A percentile compares a stretch with the other conserved stretches of the same genome.
Conservation (phyloP, 2,113 vertebrate genomes). For the Nannobrachium achirus region DNA sequence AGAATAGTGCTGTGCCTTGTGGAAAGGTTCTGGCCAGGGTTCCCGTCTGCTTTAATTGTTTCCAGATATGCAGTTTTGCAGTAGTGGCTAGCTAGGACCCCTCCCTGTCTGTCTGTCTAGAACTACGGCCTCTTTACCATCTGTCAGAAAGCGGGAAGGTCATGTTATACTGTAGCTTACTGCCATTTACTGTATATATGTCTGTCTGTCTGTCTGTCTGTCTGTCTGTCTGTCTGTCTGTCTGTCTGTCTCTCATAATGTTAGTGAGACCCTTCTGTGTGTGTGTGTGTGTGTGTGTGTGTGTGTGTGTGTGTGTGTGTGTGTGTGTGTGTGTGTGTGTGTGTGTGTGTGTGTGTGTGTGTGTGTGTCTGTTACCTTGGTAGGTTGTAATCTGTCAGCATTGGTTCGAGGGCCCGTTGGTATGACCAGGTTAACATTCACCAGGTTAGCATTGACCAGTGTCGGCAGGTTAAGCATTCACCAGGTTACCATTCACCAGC, state of each 20-base stretch:
- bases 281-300: too few relatives aligned
- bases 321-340: too few relatives aligned
- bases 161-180: conserved; percentile 56
- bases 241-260: conserved; percentile 1
- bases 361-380: too few relatives aligned
- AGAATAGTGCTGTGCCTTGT: conserved; percentile 30
- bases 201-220: conserved; percentile 37
- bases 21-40: conserved; percentile 36
- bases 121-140: conserved; percentile 57
- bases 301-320: too few relatives aligned
- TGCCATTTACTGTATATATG: neutral
- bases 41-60: conserved; percentile 69
- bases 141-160: conserved; percentile 63
- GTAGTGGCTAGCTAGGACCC: conserved; percentile 60
- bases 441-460: too few relatives aligned
- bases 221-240: conserved; percentile 36
- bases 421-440: too few relatives aligned
- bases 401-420: too few relatives aligned
- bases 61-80: conserved; percentile 72
- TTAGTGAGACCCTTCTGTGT: conserved; percentile 27
- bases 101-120: conserved; percentile 74
- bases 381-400: too few relatives aligned
- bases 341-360: too few relatives aligned
- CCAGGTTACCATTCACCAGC: too few relatives aligned
- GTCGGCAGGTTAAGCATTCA: too few relatives aligned